Conservation (phyloP, 2,888 invertebrate species). For the Corythucha ciliata region DNA sequence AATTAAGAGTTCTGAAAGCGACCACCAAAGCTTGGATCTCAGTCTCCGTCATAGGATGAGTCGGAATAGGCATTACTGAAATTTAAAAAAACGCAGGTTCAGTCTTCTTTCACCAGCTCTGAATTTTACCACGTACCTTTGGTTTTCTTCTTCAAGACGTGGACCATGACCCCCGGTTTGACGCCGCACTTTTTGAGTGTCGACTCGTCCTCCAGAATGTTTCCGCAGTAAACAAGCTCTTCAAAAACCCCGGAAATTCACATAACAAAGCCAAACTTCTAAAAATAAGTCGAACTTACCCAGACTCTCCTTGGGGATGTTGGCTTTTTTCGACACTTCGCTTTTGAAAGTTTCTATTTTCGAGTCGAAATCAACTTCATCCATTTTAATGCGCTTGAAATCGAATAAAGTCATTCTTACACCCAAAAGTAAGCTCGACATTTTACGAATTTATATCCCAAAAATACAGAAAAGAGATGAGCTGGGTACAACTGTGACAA, state of each 20-base stretch:
- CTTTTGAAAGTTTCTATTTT: constrained; percentile 52
- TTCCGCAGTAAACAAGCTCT: constrained; percentile 65
- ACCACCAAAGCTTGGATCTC: constrained; percentile 54
- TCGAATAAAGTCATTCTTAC: constrained; percentile 46
- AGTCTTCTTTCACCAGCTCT: background rate
- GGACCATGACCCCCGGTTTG: constrained; percentile 48
- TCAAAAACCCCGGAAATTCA: constrained; percentile 32
- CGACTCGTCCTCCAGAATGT: constrained; percentile 54
- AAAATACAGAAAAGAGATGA: too few species aligned
- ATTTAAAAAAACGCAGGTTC: constrained; percentile 3
- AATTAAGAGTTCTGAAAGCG: constrained; percentile 52
- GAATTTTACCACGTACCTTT: constrained; percentile 29
- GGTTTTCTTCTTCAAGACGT: constrained; percentile 45
- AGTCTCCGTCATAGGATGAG: constrained; percentile 48
- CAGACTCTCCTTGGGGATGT: constrained; percentile 49
- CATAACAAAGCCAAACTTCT: background rate
- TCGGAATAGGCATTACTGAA: constrained; percentile 40
- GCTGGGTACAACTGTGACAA: too few species aligned
- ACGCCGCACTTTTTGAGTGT: constrained; percentile 55
- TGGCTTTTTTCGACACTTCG: constrained; percentile 50
- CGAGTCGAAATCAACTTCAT: constrained; percentile 52
- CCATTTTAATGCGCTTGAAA: constrained; percentile 49
- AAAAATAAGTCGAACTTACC: too few species aligned
- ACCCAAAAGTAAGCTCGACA: constrained; percentile 41
- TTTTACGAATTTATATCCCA: too few species aligned